Conservation (phyloP, 1,140 invertebrate genomes). For the Cephus cinctus region DNA sequence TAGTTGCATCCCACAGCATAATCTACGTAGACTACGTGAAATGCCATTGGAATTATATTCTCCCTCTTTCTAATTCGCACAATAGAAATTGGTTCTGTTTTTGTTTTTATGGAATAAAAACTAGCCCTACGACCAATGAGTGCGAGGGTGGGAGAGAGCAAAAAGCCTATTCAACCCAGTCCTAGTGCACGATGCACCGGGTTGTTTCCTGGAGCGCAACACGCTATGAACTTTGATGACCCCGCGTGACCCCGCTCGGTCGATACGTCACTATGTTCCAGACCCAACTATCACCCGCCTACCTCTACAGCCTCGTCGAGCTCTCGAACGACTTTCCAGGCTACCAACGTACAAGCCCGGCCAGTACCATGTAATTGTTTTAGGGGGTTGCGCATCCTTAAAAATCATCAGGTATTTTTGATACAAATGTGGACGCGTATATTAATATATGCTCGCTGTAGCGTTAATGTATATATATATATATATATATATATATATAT, state of each 20-base stretch:
- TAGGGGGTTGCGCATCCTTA: conserved; percentile 10
- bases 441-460: too few species aligned
- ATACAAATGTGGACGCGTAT: too few species aligned
- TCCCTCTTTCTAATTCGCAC: too few species aligned
- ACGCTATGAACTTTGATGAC: conserved; percentile 52
- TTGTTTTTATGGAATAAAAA: neutral
- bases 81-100: too few species aligned
- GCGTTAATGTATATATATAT: too few species aligned
- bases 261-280: conserved; percentile 48
- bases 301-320: conserved; percentile 5
- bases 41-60: too few species aligned
- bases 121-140: neutral
- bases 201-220: conserved; percentile 18
- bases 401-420: neutral
- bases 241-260: conserved; percentile 48
- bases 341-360: too few species aligned
- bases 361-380: conserved; percentile 15
- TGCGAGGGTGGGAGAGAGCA: neutral
- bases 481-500: too few species aligned
- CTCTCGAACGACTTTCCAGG: conserved; percentile 14
- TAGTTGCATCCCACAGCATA: too few species aligned
- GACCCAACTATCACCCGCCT: conserved; percentile 19
- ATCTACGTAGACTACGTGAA: too few species aligned
- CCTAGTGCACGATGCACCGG: conserved; percentile 8
- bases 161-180: too few species aligned